These are phyloP conservation scores for Anthonomus grandis DNA, from an alignment of 1,140 invertebrate genomes.

Conservation along the genomic window DNA sequence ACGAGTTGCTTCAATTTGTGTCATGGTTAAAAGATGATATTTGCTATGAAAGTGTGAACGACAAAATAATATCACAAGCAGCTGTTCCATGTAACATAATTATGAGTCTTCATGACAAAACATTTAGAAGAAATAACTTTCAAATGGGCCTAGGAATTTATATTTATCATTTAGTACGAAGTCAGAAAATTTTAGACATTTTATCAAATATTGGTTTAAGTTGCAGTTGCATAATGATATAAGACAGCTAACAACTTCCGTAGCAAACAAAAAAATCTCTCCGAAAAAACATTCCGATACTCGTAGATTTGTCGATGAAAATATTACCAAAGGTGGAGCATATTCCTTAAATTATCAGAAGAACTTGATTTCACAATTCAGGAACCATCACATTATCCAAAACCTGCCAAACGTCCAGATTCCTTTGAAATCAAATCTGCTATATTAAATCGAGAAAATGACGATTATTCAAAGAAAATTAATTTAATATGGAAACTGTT, in stretches of 20 bases:
- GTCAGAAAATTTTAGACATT: conserved; percentile 12
- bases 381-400: not conserved
- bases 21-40: no score
- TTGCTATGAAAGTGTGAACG: no score
- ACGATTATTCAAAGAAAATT: not conserved
- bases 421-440: no score
- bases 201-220: conserved; percentile 7
- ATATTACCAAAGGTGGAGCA: conserved; percentile 5
- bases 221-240: no score
- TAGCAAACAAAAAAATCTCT: conserved; percentile 2
- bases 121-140: not conserved
- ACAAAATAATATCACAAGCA: no score
- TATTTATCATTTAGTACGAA: conserved; percentile 8
- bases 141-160: not conserved
- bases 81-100: not conserved
- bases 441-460: no score
- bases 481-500: not conserved
- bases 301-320: not conserved
- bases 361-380: not conserved
- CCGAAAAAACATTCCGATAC: not conserved
- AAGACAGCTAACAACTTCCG: not conserved
- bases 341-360: not conserved
- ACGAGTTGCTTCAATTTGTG: no score
- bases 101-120: not conserved
- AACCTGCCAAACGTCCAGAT: no score